Conservation (phyloP, 2,113 vertebrate species). For the Cyanocitta stelleri region DNA sequence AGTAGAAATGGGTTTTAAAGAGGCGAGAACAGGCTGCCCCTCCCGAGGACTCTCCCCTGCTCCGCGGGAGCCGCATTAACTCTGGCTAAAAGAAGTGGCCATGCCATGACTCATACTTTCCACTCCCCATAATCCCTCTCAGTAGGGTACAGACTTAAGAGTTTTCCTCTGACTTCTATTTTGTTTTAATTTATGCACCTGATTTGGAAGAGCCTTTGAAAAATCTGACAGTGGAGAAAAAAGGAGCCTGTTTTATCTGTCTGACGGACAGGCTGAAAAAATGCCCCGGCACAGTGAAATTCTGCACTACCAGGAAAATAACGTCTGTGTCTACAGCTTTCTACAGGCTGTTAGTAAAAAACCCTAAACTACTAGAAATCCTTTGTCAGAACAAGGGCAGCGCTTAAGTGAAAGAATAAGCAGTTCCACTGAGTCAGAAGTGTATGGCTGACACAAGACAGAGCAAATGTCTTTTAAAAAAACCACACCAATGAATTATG, state of each 20-base stretch:
- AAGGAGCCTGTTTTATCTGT: background rate
- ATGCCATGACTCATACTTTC: slow-evolving; percentile 60
- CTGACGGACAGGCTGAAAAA: slow-evolving; percentile 9
- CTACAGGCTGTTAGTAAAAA: background rate
- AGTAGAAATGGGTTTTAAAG: background rate
- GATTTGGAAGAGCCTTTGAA: slow-evolving; percentile 47
- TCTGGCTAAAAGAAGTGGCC: slow-evolving; percentile 38
- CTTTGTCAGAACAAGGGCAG: slow-evolving; percentile 14
- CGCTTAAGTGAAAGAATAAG: slow-evolving; percentile 9
- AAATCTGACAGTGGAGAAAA: slow-evolving; percentile 20
- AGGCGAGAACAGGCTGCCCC: background rate
- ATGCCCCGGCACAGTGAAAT: background rate
- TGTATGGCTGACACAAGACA: background rate
- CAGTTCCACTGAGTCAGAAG: background rate
- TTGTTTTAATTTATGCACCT: slow-evolving; percentile 63
- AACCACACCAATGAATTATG: background rate
- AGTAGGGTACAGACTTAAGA: slow-evolving; percentile 35
- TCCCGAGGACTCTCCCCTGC: background rate
- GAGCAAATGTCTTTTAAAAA: background rate
- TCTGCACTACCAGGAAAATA: background rate
- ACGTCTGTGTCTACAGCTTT: background rate
- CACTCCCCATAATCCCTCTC: slow-evolving; percentile 56
- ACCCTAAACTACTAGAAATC: slow-evolving; percentile 12
- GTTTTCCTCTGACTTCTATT: slow-evolving; percentile 48
- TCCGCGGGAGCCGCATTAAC: background rate